These are phyloP conservation scores for Stomorhina lunata DNA, from an alignment of 2,888 invertebrate species.

Conservation along the genomic window DNA sequence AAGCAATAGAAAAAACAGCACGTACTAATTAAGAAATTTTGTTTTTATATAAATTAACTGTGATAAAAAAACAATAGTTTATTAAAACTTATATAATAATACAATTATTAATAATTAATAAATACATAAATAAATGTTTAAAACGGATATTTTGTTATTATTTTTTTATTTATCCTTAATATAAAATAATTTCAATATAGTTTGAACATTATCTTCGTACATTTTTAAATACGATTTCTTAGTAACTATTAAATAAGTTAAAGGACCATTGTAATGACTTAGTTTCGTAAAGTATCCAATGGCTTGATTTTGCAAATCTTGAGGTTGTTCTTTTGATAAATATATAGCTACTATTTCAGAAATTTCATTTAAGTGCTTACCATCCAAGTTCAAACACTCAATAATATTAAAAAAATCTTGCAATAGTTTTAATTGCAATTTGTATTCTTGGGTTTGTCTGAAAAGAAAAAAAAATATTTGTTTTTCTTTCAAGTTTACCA, in stretches of 20 bases:
- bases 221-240: conserved; percentile 71
- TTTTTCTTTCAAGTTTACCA: too few relatives aligned
- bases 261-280: conserved; percentile 73
- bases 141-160: background rate
- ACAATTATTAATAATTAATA: background rate
- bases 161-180: conserved; percentile 37
- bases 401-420: conserved; percentile 73
- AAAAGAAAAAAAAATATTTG: conserved; percentile 44
- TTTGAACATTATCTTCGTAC: conserved; percentile 72
- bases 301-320: conserved; percentile 72
- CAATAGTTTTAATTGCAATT: conserved; percentile 76
- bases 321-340: conserved; percentile 74
- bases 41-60: background rate
- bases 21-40: background rate
- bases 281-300: conserved; percentile 71
- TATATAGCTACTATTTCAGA: conserved; percentile 72
- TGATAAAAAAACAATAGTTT: background rate
- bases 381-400: conserved; percentile 74
- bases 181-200: conserved; percentile 67
- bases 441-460: conserved; percentile 77
- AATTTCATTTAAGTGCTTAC: conserved; percentile 75
- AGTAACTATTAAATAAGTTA: conserved; percentile 74
- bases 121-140: background rate
- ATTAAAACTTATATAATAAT: background rate
- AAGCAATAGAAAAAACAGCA: conserved; percentile 35